Evolutionary conservation across 2,113 vertebrate species (phyloP), one percentile per base, ranked within the genome.

Genomic region (Cheirogaleus medius): DNA sequence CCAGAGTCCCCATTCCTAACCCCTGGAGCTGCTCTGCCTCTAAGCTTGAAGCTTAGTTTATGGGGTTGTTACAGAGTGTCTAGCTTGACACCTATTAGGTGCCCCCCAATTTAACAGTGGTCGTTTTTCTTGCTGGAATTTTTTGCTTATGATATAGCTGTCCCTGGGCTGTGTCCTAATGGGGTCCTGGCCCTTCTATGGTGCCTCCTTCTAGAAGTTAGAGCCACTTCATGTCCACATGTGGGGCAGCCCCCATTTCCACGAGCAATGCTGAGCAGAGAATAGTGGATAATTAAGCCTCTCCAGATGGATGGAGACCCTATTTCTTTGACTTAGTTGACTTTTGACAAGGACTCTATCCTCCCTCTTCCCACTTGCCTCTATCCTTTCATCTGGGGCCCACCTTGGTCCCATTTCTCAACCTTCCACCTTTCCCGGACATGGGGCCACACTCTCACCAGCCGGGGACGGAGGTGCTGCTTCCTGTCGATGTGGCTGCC

Each of bases 381-480:
- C 71, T n/a, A 32, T 21, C 58, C 17, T 73, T 66, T 29, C 5
- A 4, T 17, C 3, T 3, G 9, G 60, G 66, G 5, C 23, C 68
- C 9, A 1, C 20, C 39, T 60, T 10, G 1, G 39, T 20, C 25
- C 17, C 7, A 39, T 23, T 64, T 14, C 23, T 63, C 60, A 44
- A 18, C 27, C 52, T 39, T 25, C 73, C n/a, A 54, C 5, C 12
- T 23, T 34, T n/a, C 73, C 47, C 0, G 2, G 54, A n/a, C 2
- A 0, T 8, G 7, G 17, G 15, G 23, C 66, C 39, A 6, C 44
- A 1, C 34, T 14, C 52, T 23, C 21, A 21, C 42, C 1, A 0
- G 73, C 42, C 1, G 0, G 12, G 2, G 11, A 0, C 64, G 0
- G 13, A 60, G 37, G 37, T 1, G 0, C 49, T 27, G 63, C 42